phyloP scores from a whole-genome alignment of 2,888 invertebrate genomes.

The Heliothis peltigera region DNA sequence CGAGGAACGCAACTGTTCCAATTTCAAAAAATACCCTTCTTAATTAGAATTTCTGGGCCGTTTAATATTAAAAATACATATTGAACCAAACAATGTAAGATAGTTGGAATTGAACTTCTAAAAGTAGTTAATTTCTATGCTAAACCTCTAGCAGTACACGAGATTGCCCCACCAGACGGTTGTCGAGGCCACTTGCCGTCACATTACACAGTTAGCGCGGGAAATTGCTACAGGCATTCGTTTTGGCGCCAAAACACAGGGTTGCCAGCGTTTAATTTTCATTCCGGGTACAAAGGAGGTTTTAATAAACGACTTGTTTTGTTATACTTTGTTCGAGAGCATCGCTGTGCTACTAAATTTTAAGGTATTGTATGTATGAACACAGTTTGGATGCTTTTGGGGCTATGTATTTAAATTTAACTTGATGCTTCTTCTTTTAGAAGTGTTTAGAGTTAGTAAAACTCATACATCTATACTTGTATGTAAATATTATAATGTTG shows the following conservation, averaged over 20 bases:
- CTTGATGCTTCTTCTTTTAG: too few relatives aligned
- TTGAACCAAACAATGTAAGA: not conserved
- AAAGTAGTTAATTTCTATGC: conserved; percentile 52
- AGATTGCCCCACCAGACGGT: conserved; percentile 49
- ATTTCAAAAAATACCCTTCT: too few relatives aligned
- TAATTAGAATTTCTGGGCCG: too few relatives aligned
- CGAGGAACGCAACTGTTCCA: too few relatives aligned
- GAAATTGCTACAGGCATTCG: conserved; percentile 69
- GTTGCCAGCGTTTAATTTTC: conserved; percentile 41
- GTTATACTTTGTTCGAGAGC: not conserved
- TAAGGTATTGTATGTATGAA: not conserved
- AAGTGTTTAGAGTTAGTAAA: too few relatives aligned
- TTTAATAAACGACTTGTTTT: conserved; percentile 2
- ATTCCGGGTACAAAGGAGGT: conserved; percentile 6
- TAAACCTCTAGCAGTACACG: conserved; percentile 36
- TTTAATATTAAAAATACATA: too few relatives aligned
- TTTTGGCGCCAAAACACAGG: conserved; percentile 69
- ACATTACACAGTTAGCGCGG: conserved; percentile 68
- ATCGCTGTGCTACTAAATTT: not conserved
- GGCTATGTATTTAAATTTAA: not conserved
- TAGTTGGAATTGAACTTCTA: conserved; percentile 2
- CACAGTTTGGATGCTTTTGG: not conserved
- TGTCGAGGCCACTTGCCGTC: conserved; percentile 54
- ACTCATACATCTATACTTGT: too few relatives aligned
- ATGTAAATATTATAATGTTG: too few relatives aligned